phyloP scores from a whole-genome alignment of 2,888 invertebrate genomes.

The Epirrita christyi region DNA sequence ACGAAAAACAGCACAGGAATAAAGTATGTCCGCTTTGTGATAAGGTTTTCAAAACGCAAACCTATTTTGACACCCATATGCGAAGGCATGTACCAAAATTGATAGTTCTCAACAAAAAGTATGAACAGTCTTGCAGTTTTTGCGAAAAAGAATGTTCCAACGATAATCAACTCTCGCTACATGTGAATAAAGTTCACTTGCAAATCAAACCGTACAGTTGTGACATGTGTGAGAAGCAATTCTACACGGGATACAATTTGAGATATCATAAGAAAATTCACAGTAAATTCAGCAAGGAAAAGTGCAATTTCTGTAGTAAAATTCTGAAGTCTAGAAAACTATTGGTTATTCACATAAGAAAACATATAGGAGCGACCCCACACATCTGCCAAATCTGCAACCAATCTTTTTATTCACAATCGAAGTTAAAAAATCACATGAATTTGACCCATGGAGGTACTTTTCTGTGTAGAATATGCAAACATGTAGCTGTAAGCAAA shows the following conservation, averaged over 20 bases:
- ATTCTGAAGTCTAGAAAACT: slow-evolving; percentile 60
- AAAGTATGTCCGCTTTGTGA: slow-evolving; percentile 63
- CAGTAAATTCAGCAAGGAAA: slow-evolving; percentile 56
- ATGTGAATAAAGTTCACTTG: slow-evolving; percentile 75
- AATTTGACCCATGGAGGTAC: slow-evolving; percentile 64
- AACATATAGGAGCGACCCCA: slow-evolving; percentile 70
- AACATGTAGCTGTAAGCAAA: slow-evolving; percentile 57
- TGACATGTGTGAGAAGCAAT: slow-evolving; percentile 75
- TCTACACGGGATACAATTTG: slow-evolving; percentile 68
- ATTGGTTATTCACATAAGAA: slow-evolving; percentile 70
- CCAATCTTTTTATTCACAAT: slow-evolving; percentile 61
- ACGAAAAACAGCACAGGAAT: slow-evolving; percentile 53
- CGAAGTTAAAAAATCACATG: slow-evolving; percentile 61
- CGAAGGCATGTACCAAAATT: slow-evolving; percentile 62
- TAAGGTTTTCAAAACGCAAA: slow-evolving; percentile 59
- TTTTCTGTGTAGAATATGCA: slow-evolving; percentile 67
- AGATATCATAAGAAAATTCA: slow-evolving; percentile 68
- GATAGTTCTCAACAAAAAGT: slow-evolving; percentile 43
- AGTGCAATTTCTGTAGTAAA: slow-evolving; percentile 68
- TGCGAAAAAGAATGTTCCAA: slow-evolving; percentile 69
- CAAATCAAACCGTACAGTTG: slow-evolving; percentile 75
- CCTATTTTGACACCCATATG: slow-evolving; percentile 58
- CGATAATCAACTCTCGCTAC: slow-evolving; percentile 67
- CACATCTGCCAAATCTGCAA: slow-evolving; percentile 65
- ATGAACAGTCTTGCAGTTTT: slow-evolving; percentile 65